Conservation (phyloP, 2,797 vertebrate species). For the Peromyscus melanophrys region DNA sequence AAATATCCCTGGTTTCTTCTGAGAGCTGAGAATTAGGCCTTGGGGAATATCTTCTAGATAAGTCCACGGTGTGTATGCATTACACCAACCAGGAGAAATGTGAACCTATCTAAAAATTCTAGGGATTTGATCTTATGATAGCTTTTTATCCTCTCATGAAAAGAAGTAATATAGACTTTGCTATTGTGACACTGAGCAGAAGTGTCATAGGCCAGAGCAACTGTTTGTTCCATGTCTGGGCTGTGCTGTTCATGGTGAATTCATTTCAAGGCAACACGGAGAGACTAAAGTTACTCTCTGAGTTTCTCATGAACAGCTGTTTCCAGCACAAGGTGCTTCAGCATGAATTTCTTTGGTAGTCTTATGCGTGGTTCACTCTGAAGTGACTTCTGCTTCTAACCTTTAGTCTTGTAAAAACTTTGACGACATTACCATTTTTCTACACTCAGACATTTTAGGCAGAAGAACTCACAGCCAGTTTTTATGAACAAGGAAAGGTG, state of each 20-base stretch:
- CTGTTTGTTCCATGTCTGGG: background rate
- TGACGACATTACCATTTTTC: background rate
- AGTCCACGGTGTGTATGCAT: background rate
- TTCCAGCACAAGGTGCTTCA: background rate
- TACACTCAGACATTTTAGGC: background rate
- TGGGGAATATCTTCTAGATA: conserved; percentile 26
- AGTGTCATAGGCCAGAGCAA: too few relatives aligned
- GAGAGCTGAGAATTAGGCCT: background rate
- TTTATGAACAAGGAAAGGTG: background rate
- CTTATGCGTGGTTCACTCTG: background rate
- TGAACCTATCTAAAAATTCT: background rate
- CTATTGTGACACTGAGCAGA: background rate
- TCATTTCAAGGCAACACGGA: background rate
- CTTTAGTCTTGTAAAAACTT: background rate
- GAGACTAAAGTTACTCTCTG: background rate
- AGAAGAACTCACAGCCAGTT: background rate
- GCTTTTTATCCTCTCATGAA: background rate
- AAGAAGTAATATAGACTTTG: background rate
- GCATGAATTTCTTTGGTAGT: background rate
- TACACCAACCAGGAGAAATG: background rate
- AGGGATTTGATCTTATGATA: background rate
- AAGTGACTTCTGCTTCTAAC: background rate
- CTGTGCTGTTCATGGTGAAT: background rate
- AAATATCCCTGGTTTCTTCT: background rate
- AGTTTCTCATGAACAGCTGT: background rate